Evolutionary conservation across 2,113 vertebrate genomes (phyloP), one percentile per base, ranked within the genome.

Genomic region (Barnardius zonarius): DNA sequence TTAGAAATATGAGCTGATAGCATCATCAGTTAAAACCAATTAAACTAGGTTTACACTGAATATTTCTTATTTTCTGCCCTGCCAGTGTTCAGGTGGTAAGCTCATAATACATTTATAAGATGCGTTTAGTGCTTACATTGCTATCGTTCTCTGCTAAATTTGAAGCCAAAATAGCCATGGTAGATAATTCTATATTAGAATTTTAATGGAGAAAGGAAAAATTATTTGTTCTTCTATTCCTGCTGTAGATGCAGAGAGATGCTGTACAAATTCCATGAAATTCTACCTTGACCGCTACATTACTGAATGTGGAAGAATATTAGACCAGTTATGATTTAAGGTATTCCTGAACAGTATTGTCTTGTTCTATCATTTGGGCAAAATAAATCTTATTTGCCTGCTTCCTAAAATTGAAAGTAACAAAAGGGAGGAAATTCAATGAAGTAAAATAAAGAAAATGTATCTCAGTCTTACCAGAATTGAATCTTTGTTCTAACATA

Each of bases 91-190:
- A 86, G 49, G 28, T 33, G 2, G 93, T 55, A 24, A 88, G 33
- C n/a, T 95, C 73, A 87, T 96, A 91, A 97, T 66, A 91, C 62
- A 85, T 95, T 90, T 92, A 86, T 92, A 95, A 95, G 88, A 76
- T 64, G 24, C 2, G 86, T 25, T 93, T 87, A 93, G 88, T 79
- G 83, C 44, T 87, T 37, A 44, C 44, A 23, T 76, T 87, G 33
- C 75, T 43, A 24, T 68, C 74, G 13, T 48, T 66, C 72, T 63
- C 35, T 94, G 25, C 25, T 91, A 81, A 93, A 93, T 73, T 23
- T 76, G 69, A 92, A 77, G 63, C 5, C 30, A 94, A 83, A 88
- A 80, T 25, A 93, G 4, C 15, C 23, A 37, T 9, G 5, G 31
- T 17, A 87, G 93, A 67, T 72, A 52, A 86, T 92, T 51, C 13